phyloP scores from a whole-genome alignment of 2,113 vertebrate genomes.

The Lycaon pictus region DNA sequence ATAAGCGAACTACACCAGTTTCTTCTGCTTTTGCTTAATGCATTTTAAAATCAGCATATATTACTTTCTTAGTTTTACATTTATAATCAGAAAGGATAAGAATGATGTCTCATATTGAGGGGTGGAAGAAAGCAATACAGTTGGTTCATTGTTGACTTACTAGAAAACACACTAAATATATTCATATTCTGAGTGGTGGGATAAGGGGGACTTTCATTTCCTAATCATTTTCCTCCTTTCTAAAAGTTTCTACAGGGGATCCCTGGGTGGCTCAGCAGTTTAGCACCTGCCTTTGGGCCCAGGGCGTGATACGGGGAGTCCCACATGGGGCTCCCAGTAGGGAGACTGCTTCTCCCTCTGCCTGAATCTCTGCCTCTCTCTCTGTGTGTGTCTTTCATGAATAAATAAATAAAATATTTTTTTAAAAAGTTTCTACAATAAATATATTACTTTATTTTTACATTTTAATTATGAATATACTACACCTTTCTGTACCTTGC shows the following conservation, averaged over 20 bases:
- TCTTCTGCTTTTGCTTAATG: not conserved
- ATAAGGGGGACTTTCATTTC: conserved; percentile 13
- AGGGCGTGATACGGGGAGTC: too few species aligned
- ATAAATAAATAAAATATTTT: too few species aligned
- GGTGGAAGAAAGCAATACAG: not conserved
- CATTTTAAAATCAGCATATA: not conserved
- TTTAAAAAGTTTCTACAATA: too few species aligned
- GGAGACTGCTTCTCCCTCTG: too few species aligned
- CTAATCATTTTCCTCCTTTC: conserved; percentile 12
- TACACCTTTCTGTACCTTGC: not conserved
- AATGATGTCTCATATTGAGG: not conserved
- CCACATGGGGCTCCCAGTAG: too few species aligned
- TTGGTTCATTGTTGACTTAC: not conserved
- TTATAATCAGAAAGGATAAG: conserved; percentile 40
- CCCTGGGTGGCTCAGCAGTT: too few species aligned
- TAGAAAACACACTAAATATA: conserved; percentile 6
- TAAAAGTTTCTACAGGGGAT: not conserved
- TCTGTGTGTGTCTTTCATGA: too few species aligned
- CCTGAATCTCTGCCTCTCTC: too few species aligned
- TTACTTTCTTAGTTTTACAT: not conserved
- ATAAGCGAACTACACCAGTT: not conserved
- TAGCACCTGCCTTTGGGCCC: too few species aligned
- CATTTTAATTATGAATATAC: not conserved
- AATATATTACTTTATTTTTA: not conserved
- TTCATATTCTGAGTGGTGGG: not conserved